These are phyloP conservation scores for Nesoenas mayeri DNA, from an alignment of 2,113 vertebrate genomes.

Conservation along the genomic window DNA sequence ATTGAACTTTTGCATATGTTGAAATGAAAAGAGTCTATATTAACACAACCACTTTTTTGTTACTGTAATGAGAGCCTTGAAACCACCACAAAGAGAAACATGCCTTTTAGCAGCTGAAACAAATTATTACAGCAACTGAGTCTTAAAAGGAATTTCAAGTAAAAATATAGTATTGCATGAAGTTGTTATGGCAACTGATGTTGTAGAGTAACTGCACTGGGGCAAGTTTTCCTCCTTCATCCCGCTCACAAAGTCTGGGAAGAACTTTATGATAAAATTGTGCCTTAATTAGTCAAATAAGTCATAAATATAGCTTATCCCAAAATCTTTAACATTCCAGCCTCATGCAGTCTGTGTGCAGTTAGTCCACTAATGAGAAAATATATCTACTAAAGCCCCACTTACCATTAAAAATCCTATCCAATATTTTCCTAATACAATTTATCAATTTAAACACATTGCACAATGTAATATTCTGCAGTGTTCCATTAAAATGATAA, in stretches of 20 bases:
- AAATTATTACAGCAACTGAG: constrained; percentile 80
- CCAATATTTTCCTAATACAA: constrained; percentile 77
- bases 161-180: constrained; percentile 80
- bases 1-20: constrained; percentile 60
- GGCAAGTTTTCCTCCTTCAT: constrained; percentile 77
- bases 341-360: constrained; percentile 59
- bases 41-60: constrained; percentile 72
- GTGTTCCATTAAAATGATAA: constrained; percentile 80
- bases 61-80: constrained; percentile 75
- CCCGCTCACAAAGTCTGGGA: constrained; percentile 75
- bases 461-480: constrained; percentile 75
- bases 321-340: constrained; percentile 75
- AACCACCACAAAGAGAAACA: constrained; percentile 79
- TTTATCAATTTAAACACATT: constrained; percentile 81
- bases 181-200: constrained; percentile 84
- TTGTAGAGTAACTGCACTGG: constrained; percentile 79
- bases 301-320: constrained; percentile 80
- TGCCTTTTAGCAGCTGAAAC: constrained; percentile 79
- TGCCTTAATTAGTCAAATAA: constrained; percentile 80
- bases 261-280: constrained; percentile 78
- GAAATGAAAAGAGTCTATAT: constrained; percentile 69
- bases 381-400: constrained; percentile 76
- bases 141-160: constrained; percentile 81
- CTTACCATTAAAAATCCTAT: constrained; percentile 78
- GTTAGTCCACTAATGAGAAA: constrained; percentile 80